Base-by-base conservation (phyloP, 2,113 vertebrate genomes). In the Camelus dromedarius region DNA sequence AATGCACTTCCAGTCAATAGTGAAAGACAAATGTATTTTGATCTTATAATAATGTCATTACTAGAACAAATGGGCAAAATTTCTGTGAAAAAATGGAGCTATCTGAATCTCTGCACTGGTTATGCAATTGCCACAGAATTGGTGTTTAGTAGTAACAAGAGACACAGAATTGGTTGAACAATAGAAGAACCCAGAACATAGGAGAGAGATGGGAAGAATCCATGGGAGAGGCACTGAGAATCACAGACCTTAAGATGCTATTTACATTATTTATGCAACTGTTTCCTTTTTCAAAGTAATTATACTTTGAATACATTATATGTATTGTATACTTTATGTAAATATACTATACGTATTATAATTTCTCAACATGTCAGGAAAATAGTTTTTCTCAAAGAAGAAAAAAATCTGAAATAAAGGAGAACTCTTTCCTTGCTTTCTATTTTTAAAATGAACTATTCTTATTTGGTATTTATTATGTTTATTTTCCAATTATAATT, bases 401-500 rank as follows among this genome's bases (percentile, higher is more conserved):
- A 73, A 35, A 75, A 82, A 48, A 32, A 38, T 9, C 30, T 66
- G n/a, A 64, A 92, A 28, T 81, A 83, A 83, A 0, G 38, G 14
- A 64, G 76, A 64, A 38, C 3, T 58, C 80, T 89, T 87, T 54
- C n/a, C 54, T 91, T 86, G 60, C 16, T 83, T 89, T 80, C 32
- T 56, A 24, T 75, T 89, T 69, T 91, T 48, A 92, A 54, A 46
- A 50, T 85, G 26, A 72, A 92, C 15, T 91, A 64, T 72, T 89
- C 28, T 81, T 38, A 82, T 76, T 89, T 94, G 22, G 35, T 24
- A 69, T 67, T 88, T 93, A 86, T 77, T 84, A 64, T 54, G 85
- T 56, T 85, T 95, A 82, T 58, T 92, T 81, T 64, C 32, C 32
- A 89, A 19, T 80, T 91, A 92, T 64, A 87, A 97, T 91, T 88